Evolutionary conservation across 2,113 vertebrate species (phyloP), one percentile per base, ranked within the genome.

Genomic region (Hipposideros armiger): DNA sequence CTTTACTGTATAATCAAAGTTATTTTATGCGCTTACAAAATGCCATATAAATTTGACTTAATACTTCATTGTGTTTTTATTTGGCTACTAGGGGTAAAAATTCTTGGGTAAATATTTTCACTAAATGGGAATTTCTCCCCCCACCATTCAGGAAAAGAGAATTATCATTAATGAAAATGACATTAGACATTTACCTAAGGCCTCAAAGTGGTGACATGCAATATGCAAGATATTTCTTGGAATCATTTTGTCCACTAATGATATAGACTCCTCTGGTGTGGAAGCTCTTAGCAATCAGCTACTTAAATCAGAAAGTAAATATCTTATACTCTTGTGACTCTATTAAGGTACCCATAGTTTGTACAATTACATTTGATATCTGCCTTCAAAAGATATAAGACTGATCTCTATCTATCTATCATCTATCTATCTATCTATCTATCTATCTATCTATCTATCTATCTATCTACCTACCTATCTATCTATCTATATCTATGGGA

Each of bases 31-130:
- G 20, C 45, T 86, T 58, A 73, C 20, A 82, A 93, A 93, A 92
- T 67, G 32, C 52, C n/a, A 30, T n/a, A 40, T 66, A 50, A 17
- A 80, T 42, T 85, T 95, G 32, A 87, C 82, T 54, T 45, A 54
- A 54, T 85, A 81, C 50, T 90, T 91, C 14, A 32, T 4, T 52
- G 14, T 93, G 30, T 73, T 60, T 52, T 85, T 62, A 95, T 81
- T 96, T 92, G 64, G 28, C 56, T 58, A 74, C 32, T 50, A 30
- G 45, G 60, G 7, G 36, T 26, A 74, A 62, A 91, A 76, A 20
- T 77, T 42, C 42, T 24, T 87, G 19, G 14, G 11, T 87, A 93
- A 91, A 87, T 30, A 80, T 22, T 85, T 94, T 82, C 45, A 90
- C 70, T 77, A 94, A 95, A 81, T 47, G 11, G 3, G 15, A 56